Base-by-base conservation (phyloP, 2,888 invertebrate species). In the Sesia apiformis region DNA sequence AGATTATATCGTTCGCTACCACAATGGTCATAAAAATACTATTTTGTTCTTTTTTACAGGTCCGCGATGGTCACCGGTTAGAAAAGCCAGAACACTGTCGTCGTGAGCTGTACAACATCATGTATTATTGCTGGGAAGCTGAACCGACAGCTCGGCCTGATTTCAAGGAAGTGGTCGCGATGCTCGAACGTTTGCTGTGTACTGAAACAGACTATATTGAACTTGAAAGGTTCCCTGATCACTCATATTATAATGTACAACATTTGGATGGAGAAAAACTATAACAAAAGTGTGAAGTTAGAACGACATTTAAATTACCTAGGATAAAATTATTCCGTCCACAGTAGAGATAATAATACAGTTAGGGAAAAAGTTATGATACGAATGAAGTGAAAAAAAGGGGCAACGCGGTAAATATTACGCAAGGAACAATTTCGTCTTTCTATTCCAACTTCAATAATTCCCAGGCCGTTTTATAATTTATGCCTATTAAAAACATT, bases 101-200 rank as follows among this genome's bases (percentile, higher is more conserved):
- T 52, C 91, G 97, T 4, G 97, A 98, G 76, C 90, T 97, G 1
- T 97, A 97, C 84, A 96, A 97, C 69, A 95, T 98, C 54, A 98
- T 98, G 97, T 97, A 95, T 76, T 97, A 97, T 77, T 98, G 98
- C 78, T 98, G 98, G 98, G 95, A 96, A 60, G 94, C 94, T 7
- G 94, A 96, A 66, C 92, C 96, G 0, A 92, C 93, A n/a, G 92
- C 94, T 58, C 84, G 98, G 56, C 98, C 98, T 0, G 92, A 94
- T 52, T 98, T 98, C 81, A 90, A 91, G 1, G 97, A 97, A 78
- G 93, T 97, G 38, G 94, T 96, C 3, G 90, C 92, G 54, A 91
- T 96, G 76, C 86, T 97, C 53, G 97, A 97, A 76, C 93, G 94
- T 60, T 90, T 98, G 23, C 87, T 98, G 55, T 93, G 96, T 70